Evolutionary conservation across 2,113 vertebrate species (phyloP).

Genomic region (Sakesphorus luctuosus): DNA sequence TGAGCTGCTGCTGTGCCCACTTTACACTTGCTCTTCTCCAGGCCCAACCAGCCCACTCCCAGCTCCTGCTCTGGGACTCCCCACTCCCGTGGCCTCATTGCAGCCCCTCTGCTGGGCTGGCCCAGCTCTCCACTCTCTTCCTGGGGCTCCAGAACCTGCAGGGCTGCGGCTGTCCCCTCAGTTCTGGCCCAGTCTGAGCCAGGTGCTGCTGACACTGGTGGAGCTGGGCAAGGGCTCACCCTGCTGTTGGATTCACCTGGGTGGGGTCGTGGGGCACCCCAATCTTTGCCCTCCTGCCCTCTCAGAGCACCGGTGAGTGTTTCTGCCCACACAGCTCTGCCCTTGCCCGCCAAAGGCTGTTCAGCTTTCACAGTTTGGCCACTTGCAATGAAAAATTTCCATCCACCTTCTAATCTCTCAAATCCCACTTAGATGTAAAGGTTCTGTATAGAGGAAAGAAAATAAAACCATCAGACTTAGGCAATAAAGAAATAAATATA

Average conservation of each 20-base stretch:
- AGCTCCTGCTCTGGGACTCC: neutral
- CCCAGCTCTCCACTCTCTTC: neutral
- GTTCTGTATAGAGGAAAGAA: neutral
- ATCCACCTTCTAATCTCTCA: neutral
- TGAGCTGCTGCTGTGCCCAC: neutral
- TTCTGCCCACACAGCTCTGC: neutral
- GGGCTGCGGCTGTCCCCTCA: neutral
- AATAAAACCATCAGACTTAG: conserved; percentile 12
- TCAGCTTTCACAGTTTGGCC: neutral
- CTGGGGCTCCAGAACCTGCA: neutral
- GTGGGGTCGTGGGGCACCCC: neutral
- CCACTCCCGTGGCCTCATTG: no score
- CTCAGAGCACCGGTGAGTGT: neutral
- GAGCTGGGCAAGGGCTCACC: neutral
- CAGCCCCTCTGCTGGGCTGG: neutral
- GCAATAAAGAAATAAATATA: conserved; percentile 33
- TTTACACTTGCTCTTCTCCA: neutral
- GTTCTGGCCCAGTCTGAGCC: neutral
- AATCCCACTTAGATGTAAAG: neutral
- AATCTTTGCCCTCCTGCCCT: neutral
- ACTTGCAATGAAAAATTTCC: neutral
- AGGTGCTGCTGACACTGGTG: neutral
- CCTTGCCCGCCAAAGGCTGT: neutral
- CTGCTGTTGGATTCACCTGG: neutral
- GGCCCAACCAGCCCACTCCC: neutral